Conservation (phyloP, 2,797 vertebrate species). For the Pangasius macronema region DNA sequence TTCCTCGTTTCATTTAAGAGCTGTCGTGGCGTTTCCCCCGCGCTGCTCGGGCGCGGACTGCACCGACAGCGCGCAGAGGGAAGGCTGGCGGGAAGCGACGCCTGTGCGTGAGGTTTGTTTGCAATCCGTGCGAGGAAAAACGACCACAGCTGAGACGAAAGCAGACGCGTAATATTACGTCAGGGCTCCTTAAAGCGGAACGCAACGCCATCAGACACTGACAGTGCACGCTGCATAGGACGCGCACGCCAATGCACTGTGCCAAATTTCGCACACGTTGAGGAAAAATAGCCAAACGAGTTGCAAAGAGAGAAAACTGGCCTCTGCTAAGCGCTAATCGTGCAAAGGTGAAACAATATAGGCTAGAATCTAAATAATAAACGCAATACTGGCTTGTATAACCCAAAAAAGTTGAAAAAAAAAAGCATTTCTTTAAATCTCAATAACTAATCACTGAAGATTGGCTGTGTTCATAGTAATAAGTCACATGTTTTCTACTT, state of each 20-base stretch:
- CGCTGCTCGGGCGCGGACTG: slow-evolving; percentile 15
- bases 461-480: background rate
- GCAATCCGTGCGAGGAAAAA: slow-evolving; percentile 26
- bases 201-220: background rate
- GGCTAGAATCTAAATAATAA: background rate
- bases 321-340: background rate
- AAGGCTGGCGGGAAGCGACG: slow-evolving; percentile 36
- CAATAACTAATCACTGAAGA: background rate
- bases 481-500: background rate
- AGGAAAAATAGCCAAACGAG: background rate
- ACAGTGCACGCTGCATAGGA: background rate
- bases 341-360: background rate
- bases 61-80: slow-evolving; percentile 54
- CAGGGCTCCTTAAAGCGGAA: slow-evolving; percentile 66
- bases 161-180: slow-evolving; percentile 66
- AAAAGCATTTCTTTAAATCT: background rate
- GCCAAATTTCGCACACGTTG: background rate
- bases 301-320: background rate
- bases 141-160: slow-evolving; percentile 36
- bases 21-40: slow-evolving; percentile 38
- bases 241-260: background rate
- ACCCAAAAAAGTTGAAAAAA: background rate
- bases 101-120: slow-evolving; percentile 46
- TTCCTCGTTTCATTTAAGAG: slow-evolving; percentile 48
- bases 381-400: background rate